These are phyloP conservation scores for Petrophora chlorosata DNA, from an alignment of 2,888 invertebrate genomes.

Conservation along the genomic window DNA sequence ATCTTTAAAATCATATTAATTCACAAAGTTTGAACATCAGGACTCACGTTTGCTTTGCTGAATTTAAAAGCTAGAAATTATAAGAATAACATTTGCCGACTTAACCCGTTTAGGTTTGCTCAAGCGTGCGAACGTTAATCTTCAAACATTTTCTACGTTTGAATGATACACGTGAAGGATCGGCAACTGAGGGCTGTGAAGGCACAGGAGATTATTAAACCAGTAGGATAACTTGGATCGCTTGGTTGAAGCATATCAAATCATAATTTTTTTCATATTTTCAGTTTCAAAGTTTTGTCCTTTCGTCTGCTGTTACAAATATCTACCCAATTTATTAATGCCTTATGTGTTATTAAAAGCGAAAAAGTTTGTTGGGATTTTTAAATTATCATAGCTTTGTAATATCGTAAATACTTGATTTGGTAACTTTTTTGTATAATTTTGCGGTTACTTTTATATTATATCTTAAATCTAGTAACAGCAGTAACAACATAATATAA, in stretches of 20 bases:
- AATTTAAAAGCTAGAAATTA: conserved; percentile 34
- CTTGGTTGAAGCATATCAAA: too few species aligned
- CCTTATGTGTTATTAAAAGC: too few species aligned
- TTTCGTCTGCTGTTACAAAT: too few species aligned
- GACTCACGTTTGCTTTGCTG: conserved; percentile 11
- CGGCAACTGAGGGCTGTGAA: background rate
- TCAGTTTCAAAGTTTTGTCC: too few species aligned
- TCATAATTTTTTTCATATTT: background rate
- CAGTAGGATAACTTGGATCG: background rate
- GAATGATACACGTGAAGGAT: conserved; percentile 52
- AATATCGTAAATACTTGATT: too few species aligned
- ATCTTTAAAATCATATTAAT: conserved; percentile 15
- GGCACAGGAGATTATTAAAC: conserved; percentile 1
- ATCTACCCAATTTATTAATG: too few species aligned
- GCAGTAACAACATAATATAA: too few species aligned
- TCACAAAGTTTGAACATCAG: conserved; percentile 24
- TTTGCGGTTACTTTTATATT: too few species aligned
- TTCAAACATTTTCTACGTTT: conserved; percentile 55
- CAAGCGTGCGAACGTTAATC: conserved; percentile 44
- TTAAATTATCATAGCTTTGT: too few species aligned
- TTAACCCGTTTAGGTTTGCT: conserved; percentile 41
- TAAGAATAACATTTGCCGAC: conserved; percentile 43
- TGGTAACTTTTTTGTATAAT: too few species aligned
- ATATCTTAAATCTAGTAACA: too few species aligned
- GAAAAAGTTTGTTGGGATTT: too few species aligned